Base-by-base conservation (phyloP, 2,888 invertebrate genomes). In the Catonia carolina region DNA sequence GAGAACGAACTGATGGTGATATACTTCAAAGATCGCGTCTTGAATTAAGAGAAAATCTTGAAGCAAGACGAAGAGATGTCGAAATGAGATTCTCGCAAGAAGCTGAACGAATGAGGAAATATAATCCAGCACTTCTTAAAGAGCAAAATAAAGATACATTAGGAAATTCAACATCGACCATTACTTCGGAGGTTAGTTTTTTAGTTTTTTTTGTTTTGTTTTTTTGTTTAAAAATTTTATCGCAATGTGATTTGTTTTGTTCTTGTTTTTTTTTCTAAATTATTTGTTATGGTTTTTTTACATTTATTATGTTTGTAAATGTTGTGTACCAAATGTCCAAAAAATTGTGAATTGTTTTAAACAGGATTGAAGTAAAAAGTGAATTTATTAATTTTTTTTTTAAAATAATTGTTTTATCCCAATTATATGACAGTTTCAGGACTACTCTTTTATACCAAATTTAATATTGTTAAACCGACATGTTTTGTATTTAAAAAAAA, bases 1-100 rank as follows among this genome's bases (percentile, higher is more conserved):
- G 90, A 68, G 90, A 91, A 80, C 89, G 89, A 78, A 91, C 90
- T 69, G 90, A 91, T 76, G 89, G 89, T 60, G 88, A 89, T 73
- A 89, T 90, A 71, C 80, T 87, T 70, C 79, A 85, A 68, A 83
- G 78, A 77, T 62, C 62, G 2, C 81, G 70, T 77, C 81, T 69
- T 77, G 81, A 67, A 71, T 73, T 63, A 79, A 68, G 76, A 54
- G 75, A 75, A 59, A 74, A 72, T 61, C 65, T 76, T 63, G 75
- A 75, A 61, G 74, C 74, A 14, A 72, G 77, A 61, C 69, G 75
- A 56, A 69, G 71, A 56, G 77, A 77, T 60, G 72, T 75, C 49
- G 76, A 75, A 63, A 66, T 66, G 59, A 72, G 73, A 60, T 74
- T 74, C 64, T 71, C 73, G 33, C 69, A 69, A 61, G 74, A 74